Conservation (phyloP, 2,797 vertebrate species). For the Pangasius larnaudii region DNA sequence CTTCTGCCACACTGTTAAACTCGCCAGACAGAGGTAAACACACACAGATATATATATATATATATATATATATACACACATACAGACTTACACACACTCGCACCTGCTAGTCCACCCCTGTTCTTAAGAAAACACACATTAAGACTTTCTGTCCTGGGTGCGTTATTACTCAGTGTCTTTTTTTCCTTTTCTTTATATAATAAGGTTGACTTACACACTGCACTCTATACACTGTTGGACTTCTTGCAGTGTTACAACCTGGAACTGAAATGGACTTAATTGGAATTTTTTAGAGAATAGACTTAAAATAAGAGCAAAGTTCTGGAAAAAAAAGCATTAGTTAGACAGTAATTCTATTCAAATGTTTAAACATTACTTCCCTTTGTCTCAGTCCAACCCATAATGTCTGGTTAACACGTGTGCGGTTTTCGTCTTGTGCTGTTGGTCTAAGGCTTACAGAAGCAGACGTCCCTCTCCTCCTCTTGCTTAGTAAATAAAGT, state of each 20-base stretch:
- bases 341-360: background rate
- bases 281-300: background rate
- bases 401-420: conserved; percentile 10
- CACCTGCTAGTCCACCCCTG: background rate
- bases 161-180: background rate
- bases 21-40: conserved; percentile 94
- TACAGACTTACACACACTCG: background rate
- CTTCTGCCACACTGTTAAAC: conserved; percentile 96
- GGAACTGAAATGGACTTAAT: background rate
- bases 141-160: background rate
- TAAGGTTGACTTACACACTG: background rate
- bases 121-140: background rate
- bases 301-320: background rate
- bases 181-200: background rate
- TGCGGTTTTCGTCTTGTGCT: conserved; percentile 49
- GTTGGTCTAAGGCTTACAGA: conserved; percentile 76
- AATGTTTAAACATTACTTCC: background rate
- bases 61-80: too few species aligned
- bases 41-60: conserved; percentile 8
- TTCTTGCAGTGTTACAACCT: background rate
- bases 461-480: conserved; percentile 73
- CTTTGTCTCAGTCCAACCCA: background rate
- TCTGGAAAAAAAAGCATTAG: too few species aligned
- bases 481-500: conserved; percentile 71
- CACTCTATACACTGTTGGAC: background rate